phyloP scores from a whole-genome alignment of 37 sponge, comb jelly and placozoan species.

The Aplysina aerophoba region DNA sequence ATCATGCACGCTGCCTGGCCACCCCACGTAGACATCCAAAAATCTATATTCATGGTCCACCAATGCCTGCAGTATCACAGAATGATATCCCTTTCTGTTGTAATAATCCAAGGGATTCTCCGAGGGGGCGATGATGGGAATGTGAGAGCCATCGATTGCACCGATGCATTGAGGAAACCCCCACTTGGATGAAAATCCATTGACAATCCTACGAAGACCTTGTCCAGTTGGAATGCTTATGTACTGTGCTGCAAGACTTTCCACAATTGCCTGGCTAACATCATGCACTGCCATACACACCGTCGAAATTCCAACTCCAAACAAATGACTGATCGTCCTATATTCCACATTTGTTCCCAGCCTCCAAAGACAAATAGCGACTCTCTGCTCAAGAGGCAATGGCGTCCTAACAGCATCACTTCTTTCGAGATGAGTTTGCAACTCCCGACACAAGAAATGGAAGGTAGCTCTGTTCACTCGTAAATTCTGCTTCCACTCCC shows the following conservation, averaged over 20 bases:
- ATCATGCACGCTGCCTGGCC: constrained; percentile 43
- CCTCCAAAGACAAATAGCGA: constrained; percentile 26
- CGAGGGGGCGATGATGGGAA: constrained; percentile 24
- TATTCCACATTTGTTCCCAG: constrained; percentile 39
- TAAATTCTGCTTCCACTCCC: constrained; percentile 38
- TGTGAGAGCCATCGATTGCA: constrained; percentile 18
- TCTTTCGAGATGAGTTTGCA: neutral
- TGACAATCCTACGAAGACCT: neutral
- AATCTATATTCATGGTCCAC: constrained; percentile 29
- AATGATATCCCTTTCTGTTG: constrained; percentile 34
- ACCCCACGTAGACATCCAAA: constrained; percentile 32
- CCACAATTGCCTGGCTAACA: neutral
- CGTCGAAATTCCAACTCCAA: constrained; percentile 29
- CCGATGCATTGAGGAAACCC: constrained; percentile 32
- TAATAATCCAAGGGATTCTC: constrained; percentile 36
- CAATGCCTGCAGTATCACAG: constrained; percentile 19
- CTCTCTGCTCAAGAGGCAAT: neutral
- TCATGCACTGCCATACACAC: constrained; percentile 24
- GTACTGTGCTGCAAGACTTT: neutral
- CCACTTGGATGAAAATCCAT: constrained; percentile 18
- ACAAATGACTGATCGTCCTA: constrained; percentile 31
- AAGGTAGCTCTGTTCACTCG: constrained; percentile 1
- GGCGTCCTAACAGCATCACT: neutral
- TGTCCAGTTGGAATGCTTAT: constrained; percentile 25
- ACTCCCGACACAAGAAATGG: neutral